These are phyloP conservation scores for Paedocypris micromegethes DNA, from an alignment of 2,797 vertebrate species.

Conservation along the genomic window DNA sequence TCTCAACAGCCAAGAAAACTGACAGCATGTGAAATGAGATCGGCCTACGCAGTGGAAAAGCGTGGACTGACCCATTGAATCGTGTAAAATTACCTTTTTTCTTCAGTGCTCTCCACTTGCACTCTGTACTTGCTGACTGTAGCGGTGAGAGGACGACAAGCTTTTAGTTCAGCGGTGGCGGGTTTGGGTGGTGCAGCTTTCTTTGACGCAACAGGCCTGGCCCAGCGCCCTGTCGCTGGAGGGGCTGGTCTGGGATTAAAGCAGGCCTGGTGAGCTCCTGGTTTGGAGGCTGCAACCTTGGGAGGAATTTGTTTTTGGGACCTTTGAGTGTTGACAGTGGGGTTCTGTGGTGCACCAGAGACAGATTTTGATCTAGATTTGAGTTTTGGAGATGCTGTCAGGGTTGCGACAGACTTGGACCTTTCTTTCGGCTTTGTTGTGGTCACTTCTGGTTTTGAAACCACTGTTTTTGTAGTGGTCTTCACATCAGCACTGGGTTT, in stretches of 20 bases:
- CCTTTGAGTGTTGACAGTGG: slow-evolving; percentile 18
- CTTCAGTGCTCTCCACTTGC: slow-evolving; percentile 65
- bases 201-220: slow-evolving; percentile 42
- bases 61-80: neutral
- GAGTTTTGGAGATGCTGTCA: slow-evolving; percentile 40
- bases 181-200: slow-evolving; percentile 49
- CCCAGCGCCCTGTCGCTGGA: slow-evolving; percentile 15
- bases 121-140: slow-evolving; percentile 62
- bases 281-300: slow-evolving; percentile 31
- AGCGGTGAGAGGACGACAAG: slow-evolving; percentile 52
- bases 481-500: slow-evolving; percentile 57
- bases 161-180: slow-evolving; percentile 47
- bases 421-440: slow-evolving; percentile 36
- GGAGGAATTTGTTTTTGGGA: slow-evolving; percentile 28
- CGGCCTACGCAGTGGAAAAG: no score
- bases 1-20: no score
- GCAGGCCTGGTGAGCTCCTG: slow-evolving; percentile 25
- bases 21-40: no score
- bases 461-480: slow-evolving; percentile 34
- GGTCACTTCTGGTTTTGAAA: slow-evolving; percentile 16
- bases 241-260: slow-evolving; percentile 35
- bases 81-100: slow-evolving; percentile 69
- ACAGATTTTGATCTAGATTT: slow-evolving; percentile 51
- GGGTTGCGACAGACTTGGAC: slow-evolving; percentile 49
- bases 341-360: slow-evolving; percentile 30